Evolutionary conservation across 2,113 vertebrate species (phyloP).

Genomic region (Chloebia gouldiae): DNA sequence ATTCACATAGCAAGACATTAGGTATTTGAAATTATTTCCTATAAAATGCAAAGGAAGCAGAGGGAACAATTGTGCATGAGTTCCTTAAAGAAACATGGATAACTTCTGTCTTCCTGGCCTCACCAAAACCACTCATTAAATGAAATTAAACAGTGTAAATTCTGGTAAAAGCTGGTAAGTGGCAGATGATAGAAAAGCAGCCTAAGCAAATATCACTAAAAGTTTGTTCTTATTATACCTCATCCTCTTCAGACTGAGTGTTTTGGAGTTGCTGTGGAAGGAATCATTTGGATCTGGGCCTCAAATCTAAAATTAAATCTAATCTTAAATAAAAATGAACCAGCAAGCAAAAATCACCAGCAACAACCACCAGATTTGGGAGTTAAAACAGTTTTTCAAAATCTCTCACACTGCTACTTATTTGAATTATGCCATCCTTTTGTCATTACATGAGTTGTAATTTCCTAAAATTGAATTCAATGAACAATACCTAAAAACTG

Average conservation of each 20-base stretch:
- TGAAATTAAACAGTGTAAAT: background rate
- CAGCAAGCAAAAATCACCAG: background rate
- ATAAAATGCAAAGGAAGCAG: background rate
- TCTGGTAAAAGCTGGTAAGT: background rate
- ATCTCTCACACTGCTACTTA: background rate
- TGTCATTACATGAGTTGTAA: background rate
- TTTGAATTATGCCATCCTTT: background rate
- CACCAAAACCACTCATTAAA: background rate
- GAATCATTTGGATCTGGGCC: background rate
- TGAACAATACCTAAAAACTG: background rate
- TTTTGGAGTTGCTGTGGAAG: background rate
- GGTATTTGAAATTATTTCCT: background rate
- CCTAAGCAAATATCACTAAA: background rate
- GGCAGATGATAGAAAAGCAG: background rate
- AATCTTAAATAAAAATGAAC: background rate
- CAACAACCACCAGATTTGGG: background rate
- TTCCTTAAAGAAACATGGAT: background rate
- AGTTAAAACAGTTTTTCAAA: background rate
- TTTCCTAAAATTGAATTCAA: background rate
- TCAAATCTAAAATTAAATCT: constrained; percentile 48
- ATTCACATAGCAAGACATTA: background rate
- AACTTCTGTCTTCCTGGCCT: background rate
- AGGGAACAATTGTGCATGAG: rapidly evolving
- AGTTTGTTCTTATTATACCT: background rate
- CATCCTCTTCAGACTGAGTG: background rate